Conservation (phyloP, 2,113 vertebrate genomes). For the Brachyhypopomus occidentalis region DNA sequence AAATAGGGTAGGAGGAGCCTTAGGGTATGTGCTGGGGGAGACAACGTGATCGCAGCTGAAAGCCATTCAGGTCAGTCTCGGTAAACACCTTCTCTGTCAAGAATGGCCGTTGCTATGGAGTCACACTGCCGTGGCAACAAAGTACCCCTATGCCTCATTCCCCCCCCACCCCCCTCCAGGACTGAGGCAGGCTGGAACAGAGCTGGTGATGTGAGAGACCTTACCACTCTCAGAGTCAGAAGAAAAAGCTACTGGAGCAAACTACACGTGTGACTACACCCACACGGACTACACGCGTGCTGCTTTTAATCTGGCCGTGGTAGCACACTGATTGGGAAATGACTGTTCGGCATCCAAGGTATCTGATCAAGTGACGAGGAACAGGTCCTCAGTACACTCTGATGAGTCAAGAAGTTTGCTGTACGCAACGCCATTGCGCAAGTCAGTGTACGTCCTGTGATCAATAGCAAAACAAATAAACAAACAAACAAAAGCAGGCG, state of each 20-base stretch:
- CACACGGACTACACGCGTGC: neutral
- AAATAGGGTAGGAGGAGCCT: conserved; percentile 3
- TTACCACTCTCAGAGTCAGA: neutral
- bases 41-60: conserved; percentile 60
- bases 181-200: conserved; percentile 25
- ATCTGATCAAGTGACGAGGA: neutral
- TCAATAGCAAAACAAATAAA: neutral
- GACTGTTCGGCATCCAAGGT: neutral
- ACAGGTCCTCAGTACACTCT: neutral
- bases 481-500: neutral
- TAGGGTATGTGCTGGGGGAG: neutral
- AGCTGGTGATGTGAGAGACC: conserved; percentile 33
- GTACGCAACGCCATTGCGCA: too few species aligned
- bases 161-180: conserved; percentile 16
- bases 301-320: conserved; percentile 14
- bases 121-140: conserved; percentile 50
- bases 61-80: conserved; percentile 60
- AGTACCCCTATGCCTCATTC: conserved; percentile 32
- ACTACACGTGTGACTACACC: neutral
- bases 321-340: neutral
- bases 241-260: too few species aligned
- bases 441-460: neutral
- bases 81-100: conserved; percentile 62
- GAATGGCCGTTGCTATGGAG: conserved; percentile 57
- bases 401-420: neutral